These are phyloP conservation scores for Zygaena filipendulae DNA, from an alignment of 2,888 invertebrate species.

Conservation along the genomic window DNA sequence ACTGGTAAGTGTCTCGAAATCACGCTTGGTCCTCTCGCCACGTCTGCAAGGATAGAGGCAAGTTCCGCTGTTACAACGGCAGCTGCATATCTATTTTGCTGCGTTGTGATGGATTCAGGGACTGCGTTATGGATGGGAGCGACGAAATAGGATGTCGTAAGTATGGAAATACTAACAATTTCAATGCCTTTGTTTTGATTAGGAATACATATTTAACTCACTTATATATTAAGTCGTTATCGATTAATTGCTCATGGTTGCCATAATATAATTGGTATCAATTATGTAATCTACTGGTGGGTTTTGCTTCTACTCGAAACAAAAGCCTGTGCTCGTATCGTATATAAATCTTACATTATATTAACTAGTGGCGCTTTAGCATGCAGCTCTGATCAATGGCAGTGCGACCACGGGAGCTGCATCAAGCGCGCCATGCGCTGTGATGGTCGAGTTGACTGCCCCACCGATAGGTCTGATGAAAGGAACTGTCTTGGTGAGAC, in stretches of 20 bases:
- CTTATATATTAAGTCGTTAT: no score
- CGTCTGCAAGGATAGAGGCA: slow-evolving; percentile 56
- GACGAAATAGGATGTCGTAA: slow-evolving; percentile 74
- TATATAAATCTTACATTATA: no score
- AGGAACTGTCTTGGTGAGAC: slow-evolving; percentile 71
- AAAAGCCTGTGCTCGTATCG: no score
- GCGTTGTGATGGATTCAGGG: slow-evolving; percentile 78
- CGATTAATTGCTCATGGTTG: no score
- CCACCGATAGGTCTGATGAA: slow-evolving; percentile 78
- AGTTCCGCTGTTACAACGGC: slow-evolving; percentile 79
- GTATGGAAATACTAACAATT: no score
- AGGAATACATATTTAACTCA: slow-evolving; percentile 13
- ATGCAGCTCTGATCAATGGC: slow-evolving; percentile 76
- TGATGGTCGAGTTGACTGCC: slow-evolving; percentile 77
- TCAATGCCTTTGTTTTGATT: slow-evolving; percentile 12
- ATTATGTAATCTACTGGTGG: no score
- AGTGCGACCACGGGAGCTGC: slow-evolving; percentile 79
- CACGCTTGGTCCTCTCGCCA: slow-evolving; percentile 41
- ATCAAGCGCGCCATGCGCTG: slow-evolving; percentile 70
- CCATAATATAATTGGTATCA: no score
- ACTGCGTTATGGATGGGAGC: slow-evolving; percentile 74
- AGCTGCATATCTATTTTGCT: slow-evolving; percentile 75
- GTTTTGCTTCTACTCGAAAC: no score
- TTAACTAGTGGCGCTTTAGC: no score
- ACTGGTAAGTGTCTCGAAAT: slow-evolving; percentile 42